These are phyloP conservation scores for Psittacus erithacus DNA, from an alignment of 2,113 vertebrate species.

Conservation along the genomic window DNA sequence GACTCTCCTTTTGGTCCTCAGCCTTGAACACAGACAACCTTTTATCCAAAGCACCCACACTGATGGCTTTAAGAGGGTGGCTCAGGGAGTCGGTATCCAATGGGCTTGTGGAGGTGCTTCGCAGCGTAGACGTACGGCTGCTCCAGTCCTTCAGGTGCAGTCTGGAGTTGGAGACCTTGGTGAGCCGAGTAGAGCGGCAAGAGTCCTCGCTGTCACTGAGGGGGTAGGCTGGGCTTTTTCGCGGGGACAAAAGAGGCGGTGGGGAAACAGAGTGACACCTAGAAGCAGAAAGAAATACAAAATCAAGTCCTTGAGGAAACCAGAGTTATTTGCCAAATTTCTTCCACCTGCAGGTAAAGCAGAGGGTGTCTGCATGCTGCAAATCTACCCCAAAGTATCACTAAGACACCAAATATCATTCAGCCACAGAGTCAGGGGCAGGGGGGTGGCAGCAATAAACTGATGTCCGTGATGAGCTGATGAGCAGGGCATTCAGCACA, in stretches of 20 bases:
- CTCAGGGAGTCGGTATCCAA: slow-evolving; percentile 72
- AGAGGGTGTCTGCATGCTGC: background rate
- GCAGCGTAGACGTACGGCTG: slow-evolving; percentile 67
- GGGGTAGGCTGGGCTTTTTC: slow-evolving; percentile 78
- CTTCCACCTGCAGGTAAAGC: background rate
- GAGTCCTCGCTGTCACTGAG: slow-evolving; percentile 86
- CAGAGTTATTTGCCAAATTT: background rate
- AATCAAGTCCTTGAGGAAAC: slow-evolving; percentile 20
- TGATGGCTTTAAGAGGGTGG: slow-evolving; percentile 83
- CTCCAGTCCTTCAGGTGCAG: slow-evolving; percentile 82
- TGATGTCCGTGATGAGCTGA: background rate
- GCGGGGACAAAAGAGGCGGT: slow-evolving; percentile 81
- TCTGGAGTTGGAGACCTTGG: slow-evolving; percentile 76
- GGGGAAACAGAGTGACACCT: slow-evolving; percentile 93
- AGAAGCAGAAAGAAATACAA: slow-evolving; percentile 61
- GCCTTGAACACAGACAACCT: slow-evolving; percentile 83
- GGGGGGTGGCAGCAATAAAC: background rate
- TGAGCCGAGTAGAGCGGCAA: slow-evolving; percentile 74
- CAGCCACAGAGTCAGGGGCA: accelerated
- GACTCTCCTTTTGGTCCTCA: slow-evolving; percentile 76
- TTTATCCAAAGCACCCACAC: slow-evolving; percentile 88
- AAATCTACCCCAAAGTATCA: background rate
- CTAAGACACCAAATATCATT: background rate
- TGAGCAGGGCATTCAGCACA: background rate
- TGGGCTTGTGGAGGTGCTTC: slow-evolving; percentile 69